Evolutionary conservation across 1,140 invertebrate species (phyloP).

Genomic region (Caenorhabditis latens): DNA sequence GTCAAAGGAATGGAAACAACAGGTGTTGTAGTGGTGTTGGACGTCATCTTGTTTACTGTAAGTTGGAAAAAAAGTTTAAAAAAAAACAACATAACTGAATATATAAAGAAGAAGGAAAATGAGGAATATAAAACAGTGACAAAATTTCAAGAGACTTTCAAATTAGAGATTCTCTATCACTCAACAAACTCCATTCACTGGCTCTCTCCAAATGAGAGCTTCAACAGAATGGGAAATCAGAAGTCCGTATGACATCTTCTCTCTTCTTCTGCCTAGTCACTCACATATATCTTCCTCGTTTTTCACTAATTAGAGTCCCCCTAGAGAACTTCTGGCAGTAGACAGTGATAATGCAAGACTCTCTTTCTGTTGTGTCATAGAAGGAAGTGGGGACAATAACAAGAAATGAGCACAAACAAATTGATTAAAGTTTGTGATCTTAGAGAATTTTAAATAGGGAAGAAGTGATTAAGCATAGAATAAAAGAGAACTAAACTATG

Average conservation of each 20-base stretch:
- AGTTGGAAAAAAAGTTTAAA: too few relatives aligned
- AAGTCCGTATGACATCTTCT: not conserved
- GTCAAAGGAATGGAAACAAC: not conserved
- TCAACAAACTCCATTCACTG: too few relatives aligned
- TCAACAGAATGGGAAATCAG: not conserved
- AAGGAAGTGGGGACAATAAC: slow-evolving; percentile 6
- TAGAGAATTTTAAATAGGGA: not conserved
- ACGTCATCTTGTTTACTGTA: not conserved
- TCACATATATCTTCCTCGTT: not conserved
- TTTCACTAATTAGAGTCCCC: not conserved
- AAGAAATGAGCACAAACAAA: not conserved
- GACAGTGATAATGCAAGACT: not conserved
- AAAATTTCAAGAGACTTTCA: too few relatives aligned
- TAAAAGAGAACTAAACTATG: too few relatives aligned
- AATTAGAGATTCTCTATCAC: too few relatives aligned
- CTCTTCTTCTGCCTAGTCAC: not conserved
- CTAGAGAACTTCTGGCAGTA: not conserved
- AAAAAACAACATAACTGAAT: too few relatives aligned
- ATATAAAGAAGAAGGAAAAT: too few relatives aligned
- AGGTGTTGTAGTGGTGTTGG: not conserved
- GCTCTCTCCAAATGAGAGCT: not conserved
- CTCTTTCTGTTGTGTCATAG: not conserved
- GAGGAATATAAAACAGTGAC: too few relatives aligned
- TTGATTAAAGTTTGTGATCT: not conserved
- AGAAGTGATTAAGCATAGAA: not conserved